Evolutionary conservation across 2,113 vertebrate genomes (phyloP), one percentile per base, ranked within the genome.

Genomic region (Electrona antarctica): DNA sequence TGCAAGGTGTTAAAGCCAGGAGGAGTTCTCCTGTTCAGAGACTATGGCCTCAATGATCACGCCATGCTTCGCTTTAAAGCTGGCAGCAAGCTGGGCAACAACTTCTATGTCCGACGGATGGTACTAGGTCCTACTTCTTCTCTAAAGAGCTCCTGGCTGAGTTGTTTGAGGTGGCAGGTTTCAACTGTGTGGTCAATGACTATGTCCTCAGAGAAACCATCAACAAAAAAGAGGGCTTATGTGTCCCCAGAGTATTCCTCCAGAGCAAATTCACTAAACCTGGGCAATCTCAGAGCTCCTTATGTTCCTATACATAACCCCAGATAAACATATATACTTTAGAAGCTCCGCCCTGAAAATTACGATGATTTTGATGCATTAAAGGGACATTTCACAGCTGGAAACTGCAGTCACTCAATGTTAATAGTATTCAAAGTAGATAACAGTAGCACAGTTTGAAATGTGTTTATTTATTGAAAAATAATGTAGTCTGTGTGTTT

Each of bases 61-160:
- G 93, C 97, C 64, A 99, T 98, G 98, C 92, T 96, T 15, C 91
- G 97, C 41, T 99, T 99, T 92, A 99, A 98, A 88, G 84, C 94
- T 0, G 87, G 94, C 67, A 98, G 89, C 89, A 98, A 97, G 78
- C 94, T 99, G 75, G 96, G 95, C 76, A 94, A 98, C 71, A 97
- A 98, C 79, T 97, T 99, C 29, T 99, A 99, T 7, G 98, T 97
- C 7, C 92, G 98, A 33, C 97, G 85, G 97, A 99, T 74, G 97
- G 97, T 68, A 99, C 98, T 70, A 92, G 97, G 46, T 95, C 97
- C 0, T 99, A 94, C 88, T 99, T 98, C 89, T 99, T 99, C 83
- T 96, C 95, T 33, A 92, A 92, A 92, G 98, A 96, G 59, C 91
- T 94, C 76, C 89, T 99, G 87, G 93, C 90, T 9, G 88, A 85